A percentile compares a stretch with the other conserved stretches of the same genome.
Conservation (phyloP, 2,113 vertebrate species). For the Herpailurus yagouaroundi region DNA sequence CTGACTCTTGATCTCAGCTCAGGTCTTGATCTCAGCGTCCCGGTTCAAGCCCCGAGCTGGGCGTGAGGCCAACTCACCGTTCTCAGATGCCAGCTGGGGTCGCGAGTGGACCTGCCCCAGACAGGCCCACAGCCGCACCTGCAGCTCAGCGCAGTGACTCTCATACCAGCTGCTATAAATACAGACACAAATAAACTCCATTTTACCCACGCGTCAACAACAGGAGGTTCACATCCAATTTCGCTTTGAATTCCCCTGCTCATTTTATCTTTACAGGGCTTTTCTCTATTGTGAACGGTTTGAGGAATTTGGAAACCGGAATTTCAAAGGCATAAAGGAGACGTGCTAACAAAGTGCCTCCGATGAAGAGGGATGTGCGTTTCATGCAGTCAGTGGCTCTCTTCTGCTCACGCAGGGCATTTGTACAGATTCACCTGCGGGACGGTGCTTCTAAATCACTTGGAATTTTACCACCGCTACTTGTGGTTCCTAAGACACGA, state of each 20-base stretch:
- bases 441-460: accelerated
- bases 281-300: not conserved
- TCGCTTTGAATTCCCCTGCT: too few relatives aligned
- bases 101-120: accelerated
- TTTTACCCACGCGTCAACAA: accelerated
- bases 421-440: accelerated
- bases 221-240: accelerated
- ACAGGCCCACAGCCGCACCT: not conserved
- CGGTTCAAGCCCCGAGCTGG: too few relatives aligned
- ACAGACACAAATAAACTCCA: accelerated
- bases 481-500: not conserved
- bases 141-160: accelerated
- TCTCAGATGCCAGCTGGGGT: accelerated
- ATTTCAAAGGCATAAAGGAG: not conserved
- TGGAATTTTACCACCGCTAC: too few relatives aligned
- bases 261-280: not conserved
- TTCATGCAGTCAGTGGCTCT: accelerated
- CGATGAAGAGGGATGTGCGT: accelerated
- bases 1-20: too few relatives aligned
- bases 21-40: too few relatives aligned
- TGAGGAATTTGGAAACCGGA: not conserved
- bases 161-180: too few relatives aligned
- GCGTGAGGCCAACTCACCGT: too few relatives aligned
- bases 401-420: accelerated
- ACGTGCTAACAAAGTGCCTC: not conserved